phyloP scores from a whole-genome alignment of 2,113 vertebrate species.

The Phyllostomus hastatus region DNA sequence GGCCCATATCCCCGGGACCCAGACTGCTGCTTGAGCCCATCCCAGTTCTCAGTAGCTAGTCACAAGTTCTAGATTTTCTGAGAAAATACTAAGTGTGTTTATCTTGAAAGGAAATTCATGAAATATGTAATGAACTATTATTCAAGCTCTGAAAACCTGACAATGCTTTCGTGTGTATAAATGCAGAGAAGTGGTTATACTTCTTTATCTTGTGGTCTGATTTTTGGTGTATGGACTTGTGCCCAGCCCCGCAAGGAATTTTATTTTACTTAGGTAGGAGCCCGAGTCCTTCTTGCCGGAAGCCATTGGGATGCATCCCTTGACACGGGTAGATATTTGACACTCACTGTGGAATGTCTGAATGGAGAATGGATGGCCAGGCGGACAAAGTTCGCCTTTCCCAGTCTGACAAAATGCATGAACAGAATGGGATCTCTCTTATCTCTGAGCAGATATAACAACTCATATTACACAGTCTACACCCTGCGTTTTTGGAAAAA shows the following conservation, averaged over 20 bases:
- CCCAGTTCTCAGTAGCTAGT: background rate
- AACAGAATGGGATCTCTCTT: background rate
- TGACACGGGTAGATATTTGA: background rate
- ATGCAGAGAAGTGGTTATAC: background rate
- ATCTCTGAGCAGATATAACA: background rate
- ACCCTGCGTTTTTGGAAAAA: background rate
- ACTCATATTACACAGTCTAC: background rate
- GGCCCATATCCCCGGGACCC: accelerated
- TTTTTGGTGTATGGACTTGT: background rate
- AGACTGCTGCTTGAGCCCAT: too few relatives aligned
- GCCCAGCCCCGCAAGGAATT: background rate
- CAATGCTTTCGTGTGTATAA: background rate
- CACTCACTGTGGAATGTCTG: background rate
- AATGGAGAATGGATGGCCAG: background rate
- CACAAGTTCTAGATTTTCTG: background rate
- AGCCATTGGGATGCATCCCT: background rate
- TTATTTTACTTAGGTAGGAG: background rate
- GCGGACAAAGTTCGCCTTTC: background rate
- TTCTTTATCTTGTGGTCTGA: background rate
- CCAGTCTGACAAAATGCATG: background rate
- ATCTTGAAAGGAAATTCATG: background rate
- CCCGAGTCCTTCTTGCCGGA: background rate
- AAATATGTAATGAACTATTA: background rate
- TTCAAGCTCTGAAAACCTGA: background rate
- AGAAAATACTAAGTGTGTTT: background rate